Evolutionary conservation across 92 coral and sea anemone genomes (phyloP), one percentile per base, ranked within the genome.

Genomic region (Umimayanthus chanpuru): DNA sequence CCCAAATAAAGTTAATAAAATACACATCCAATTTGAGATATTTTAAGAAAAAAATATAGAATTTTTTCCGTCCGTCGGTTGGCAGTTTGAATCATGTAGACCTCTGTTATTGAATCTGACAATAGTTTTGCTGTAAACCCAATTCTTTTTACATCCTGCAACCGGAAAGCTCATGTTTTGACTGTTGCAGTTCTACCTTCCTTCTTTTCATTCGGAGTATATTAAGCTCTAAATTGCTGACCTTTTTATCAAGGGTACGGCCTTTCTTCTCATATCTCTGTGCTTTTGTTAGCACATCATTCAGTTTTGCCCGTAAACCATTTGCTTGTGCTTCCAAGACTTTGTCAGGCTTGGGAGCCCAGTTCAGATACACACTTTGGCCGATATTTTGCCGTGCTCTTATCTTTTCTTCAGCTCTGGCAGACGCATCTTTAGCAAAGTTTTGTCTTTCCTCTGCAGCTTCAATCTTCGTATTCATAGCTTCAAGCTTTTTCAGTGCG

Each of bases 341-440:
- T 12, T 83, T 83, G 44, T 83, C 78, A 25, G 87, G 87, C 50
- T 71, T 83, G 10, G 87, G 87, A 30, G 77, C n/a, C 87, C 87
- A 83, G 40, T 70, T 83, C 43, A 67, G 50, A 44, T 83, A 83
- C 5, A 83, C 87, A 50, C 87, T 83, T 20, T 47, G 68, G 44
- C 87, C 44, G 64, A 83, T 70, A 12, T 70, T 83, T 72, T 83
- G 78, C 43, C 87, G 61, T 1, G 87, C 77, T 43, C 87, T 43
- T 12, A 83, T 43, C 26, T 83, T 83, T 36, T 83, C 87, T 16
- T 68, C 78, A 29, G 77, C 40, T 47, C 87, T 83, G 12, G 67
- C 87, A 18, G 73, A 55, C 26, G 66, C 79, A 44, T 83, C 87
- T 83, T 70, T 83, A 4, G 87, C 87, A 43, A 83, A 30, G 38